Evolutionary conservation across 2,113 vertebrate species (phyloP).

Genomic region (Macaca mulatta): DNA sequence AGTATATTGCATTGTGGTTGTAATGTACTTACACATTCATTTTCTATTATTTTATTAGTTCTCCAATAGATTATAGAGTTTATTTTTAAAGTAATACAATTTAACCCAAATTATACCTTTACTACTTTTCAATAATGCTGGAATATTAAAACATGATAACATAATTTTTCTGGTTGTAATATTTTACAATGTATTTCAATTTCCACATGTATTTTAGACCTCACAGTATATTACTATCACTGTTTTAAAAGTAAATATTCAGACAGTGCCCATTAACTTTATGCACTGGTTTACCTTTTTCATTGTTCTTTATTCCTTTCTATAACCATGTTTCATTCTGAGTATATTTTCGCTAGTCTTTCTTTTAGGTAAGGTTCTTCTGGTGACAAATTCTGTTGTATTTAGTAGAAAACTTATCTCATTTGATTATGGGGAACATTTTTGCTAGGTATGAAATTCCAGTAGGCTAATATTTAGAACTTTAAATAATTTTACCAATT

Average conservation of each 20-base stretch:
- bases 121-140: neutral
- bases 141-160: neutral
- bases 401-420: neutral
- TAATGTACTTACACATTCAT: neutral
- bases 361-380: neutral
- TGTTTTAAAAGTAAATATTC: neutral
- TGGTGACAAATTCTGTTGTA: neutral
- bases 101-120: neutral
- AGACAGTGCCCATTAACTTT: neutral
- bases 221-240: neutral
- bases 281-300: neutral
- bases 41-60: neutral
- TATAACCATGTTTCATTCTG: neutral
- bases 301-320: neutral
- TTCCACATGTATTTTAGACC: neutral
- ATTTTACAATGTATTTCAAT: neutral
- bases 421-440: neutral
- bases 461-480: neutral
- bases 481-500: neutral
- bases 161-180: neutral
- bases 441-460: neutral
- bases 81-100: neutral
- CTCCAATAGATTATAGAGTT: neutral
- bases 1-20: neutral
- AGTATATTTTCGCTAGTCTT: neutral